A percentile compares a stretch with the other conserved stretches of the same genome.
Evolutionary conservation across 2,888 invertebrate genomes (phyloP).

Genomic region (Tenthredo livida): DNA sequence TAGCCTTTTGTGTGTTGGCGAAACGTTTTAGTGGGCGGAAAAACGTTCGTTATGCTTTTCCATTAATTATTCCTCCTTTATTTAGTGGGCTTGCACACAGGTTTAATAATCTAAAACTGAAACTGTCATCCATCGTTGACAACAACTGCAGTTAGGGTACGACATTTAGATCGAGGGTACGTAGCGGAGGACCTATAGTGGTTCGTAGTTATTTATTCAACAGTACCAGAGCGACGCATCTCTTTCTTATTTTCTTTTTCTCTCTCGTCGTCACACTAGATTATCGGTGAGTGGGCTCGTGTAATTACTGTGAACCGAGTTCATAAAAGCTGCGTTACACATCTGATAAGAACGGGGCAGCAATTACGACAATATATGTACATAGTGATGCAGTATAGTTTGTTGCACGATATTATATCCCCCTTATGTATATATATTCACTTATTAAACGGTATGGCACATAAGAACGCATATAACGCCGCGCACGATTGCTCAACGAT

Average conservation of each 20-base stretch:
- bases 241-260: background rate
- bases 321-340: constrained; percentile 33
- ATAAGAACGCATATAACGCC: background rate
- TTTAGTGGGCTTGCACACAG: background rate
- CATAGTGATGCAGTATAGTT: background rate
- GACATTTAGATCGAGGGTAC: background rate
- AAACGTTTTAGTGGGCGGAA: constrained; percentile 32
- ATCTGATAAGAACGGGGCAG: constrained; percentile 17
- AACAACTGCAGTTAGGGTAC: background rate
- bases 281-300: constrained; percentile 1
- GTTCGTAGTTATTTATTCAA: constrained; percentile 40
- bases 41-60: constrained; percentile 26
- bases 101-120: background rate
- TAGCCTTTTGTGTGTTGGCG: constrained; percentile 1
- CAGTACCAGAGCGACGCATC: background rate
- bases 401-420: background rate
- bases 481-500: background rate
- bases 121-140: constrained; percentile 5
- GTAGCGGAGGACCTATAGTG: background rate
- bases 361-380: background rate
- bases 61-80: constrained; percentile 18
- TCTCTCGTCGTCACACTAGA: background rate
- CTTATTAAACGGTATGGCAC: constrained; percentile 1
- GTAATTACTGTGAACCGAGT: constrained; percentile 17
- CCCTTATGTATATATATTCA: background rate